phyloP scores from a whole-genome alignment of 2,113 vertebrate genomes.

The Lethenteron camtschaticum region DNA sequence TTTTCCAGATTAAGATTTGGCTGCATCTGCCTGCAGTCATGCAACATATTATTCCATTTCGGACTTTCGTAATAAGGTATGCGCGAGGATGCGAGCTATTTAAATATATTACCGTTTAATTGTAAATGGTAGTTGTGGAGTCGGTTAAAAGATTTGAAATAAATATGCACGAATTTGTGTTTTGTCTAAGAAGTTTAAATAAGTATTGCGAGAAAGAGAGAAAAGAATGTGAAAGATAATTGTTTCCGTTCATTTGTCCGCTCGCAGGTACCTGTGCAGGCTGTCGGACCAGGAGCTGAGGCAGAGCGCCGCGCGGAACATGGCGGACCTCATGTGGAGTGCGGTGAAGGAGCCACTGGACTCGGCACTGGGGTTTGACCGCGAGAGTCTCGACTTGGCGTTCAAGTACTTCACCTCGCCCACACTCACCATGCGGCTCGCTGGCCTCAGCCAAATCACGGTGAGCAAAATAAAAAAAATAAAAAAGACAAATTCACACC shows the following conservation, averaged over 20 bases:
- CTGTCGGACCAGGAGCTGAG: slow-evolving; percentile 91
- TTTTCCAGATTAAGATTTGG: slow-evolving; percentile 90
- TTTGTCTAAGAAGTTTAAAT: not conserved
- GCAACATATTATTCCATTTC: slow-evolving; percentile 98
- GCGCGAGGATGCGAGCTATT: slow-evolving; percentile 8
- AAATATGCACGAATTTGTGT: not conserved
- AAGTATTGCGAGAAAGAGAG: too few relatives aligned
- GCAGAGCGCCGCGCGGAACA: slow-evolving; percentile 90
- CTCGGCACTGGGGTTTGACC: slow-evolving; percentile 86
- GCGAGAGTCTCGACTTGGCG: slow-evolving; percentile 92
- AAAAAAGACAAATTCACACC: too few relatives aligned
- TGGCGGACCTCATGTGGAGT: slow-evolving; percentile 99
- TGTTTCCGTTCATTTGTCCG: not conserved
- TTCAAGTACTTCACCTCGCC: slow-evolving; percentile 99
- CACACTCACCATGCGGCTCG: slow-evolving; percentile 92
- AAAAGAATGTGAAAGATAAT: too few relatives aligned
- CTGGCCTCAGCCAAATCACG: slow-evolving; percentile 93
- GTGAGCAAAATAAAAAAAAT: slow-evolving; percentile 17
- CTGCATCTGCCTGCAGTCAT: slow-evolving; percentile 96
- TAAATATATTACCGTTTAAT: not conserved
- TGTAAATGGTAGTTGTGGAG: not conserved
- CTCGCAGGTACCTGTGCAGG: slow-evolving; percentile 76
- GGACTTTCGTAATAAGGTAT: slow-evolving; percentile 91
- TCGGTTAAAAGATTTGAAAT: not conserved
- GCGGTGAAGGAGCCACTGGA: slow-evolving; percentile 96